phyloP scores from a whole-genome alignment of 2,888 invertebrate genomes.

The Drosophila maculinotata region DNA sequence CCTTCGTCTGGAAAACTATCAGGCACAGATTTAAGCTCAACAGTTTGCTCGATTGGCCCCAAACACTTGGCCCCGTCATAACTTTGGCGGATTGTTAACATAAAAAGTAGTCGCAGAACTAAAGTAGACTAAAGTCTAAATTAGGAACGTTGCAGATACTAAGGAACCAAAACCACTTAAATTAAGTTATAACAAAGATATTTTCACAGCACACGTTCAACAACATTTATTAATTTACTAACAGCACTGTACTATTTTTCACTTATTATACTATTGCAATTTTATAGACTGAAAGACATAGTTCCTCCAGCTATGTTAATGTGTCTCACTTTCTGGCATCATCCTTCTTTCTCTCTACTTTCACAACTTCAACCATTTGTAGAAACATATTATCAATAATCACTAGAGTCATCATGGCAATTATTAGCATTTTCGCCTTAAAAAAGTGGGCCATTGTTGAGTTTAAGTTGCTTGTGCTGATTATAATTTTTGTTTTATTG shows the following conservation, averaged over 20 bases:
- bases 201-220: too few relatives aligned
- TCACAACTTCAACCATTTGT: not conserved
- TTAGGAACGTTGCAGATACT: too few relatives aligned
- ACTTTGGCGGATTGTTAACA: constrained; percentile 33
- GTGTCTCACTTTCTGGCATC: not conserved
- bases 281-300: too few relatives aligned
- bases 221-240: too few relatives aligned
- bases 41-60: constrained; percentile 39
- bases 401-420: constrained; percentile 31
- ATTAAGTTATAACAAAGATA: too few relatives aligned
- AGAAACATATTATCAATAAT: constrained; percentile 31
- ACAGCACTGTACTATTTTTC: too few relatives aligned
- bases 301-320: too few relatives aligned
- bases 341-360: not conserved
- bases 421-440: not conserved
- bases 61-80: constrained; percentile 34
- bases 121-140: constrained; percentile 3
- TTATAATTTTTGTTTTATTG: not conserved
- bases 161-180: too few relatives aligned
- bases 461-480: not conserved
- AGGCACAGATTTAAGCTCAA: constrained; percentile 74
- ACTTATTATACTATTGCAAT: too few relatives aligned
- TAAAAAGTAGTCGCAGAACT: constrained; percentile 16
- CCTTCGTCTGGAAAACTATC: constrained; percentile 65
- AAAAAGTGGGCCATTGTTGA: constrained; percentile 4